phyloP scores from a whole-genome alignment of 2,888 invertebrate species.

The Laothoe populi region DNA sequence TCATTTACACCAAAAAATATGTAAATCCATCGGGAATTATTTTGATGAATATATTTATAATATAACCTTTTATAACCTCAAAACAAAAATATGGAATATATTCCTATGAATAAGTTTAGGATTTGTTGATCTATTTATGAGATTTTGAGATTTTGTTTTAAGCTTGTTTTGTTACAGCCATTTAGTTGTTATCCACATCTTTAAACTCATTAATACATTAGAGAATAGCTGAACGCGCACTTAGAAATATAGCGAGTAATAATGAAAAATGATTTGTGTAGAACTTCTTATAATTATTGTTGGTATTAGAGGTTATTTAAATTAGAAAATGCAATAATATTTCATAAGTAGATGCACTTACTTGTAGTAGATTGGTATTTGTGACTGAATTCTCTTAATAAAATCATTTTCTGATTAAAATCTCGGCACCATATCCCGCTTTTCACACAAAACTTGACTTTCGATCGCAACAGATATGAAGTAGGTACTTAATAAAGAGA shows the following conservation, averaged over 20 bases:
- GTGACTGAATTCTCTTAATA: slow-evolving; percentile 52
- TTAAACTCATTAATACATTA: slow-evolving; percentile 13
- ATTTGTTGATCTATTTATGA: neutral
- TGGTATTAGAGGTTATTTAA: slow-evolving; percentile 64
- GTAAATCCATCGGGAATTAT: neutral
- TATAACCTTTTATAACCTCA: slow-evolving; percentile 14
- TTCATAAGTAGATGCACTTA: slow-evolving; percentile 79
- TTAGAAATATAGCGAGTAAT: slow-evolving; percentile 22
- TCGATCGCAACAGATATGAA: slow-evolving; percentile 7
- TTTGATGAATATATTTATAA: neutral
- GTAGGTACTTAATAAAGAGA: slow-evolving; percentile 6
- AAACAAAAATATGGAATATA: neutral
- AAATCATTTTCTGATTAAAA: slow-evolving; percentile 28
- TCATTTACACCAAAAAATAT: slow-evolving; percentile 25
- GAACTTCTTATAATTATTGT: slow-evolving; percentile 60
- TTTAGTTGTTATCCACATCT: slow-evolving; percentile 9
- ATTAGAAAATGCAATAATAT: slow-evolving; percentile 80
- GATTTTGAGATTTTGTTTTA: no score
- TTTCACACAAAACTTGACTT: slow-evolving; percentile 13
- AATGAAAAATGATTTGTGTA: slow-evolving; percentile 45
- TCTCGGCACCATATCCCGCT: slow-evolving; percentile 9
- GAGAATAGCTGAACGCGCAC: slow-evolving; percentile 15
- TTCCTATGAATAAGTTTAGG: neutral
- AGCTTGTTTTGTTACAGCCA: neutral
- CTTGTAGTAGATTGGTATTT: slow-evolving; percentile 54